phyloP scores from a whole-genome alignment of 2,797 vertebrate species.

The Hippocampus kuda region DNA sequence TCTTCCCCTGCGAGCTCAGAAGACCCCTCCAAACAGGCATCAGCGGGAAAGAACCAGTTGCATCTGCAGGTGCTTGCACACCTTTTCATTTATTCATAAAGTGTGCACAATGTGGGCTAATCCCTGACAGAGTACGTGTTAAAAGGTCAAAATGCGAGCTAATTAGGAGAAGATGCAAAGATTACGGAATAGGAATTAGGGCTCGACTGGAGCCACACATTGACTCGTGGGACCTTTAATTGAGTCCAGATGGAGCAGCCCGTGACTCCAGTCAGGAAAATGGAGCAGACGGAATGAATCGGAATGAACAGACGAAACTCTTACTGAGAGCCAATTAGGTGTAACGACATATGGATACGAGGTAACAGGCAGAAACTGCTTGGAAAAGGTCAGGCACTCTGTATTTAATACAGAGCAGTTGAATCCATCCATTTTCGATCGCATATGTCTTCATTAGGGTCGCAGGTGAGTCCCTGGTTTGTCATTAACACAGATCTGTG shows the following conservation, averaged over 20 bases:
- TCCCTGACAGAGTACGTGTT: constrained; percentile 32
- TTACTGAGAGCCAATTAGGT: background rate
- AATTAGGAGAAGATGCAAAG: constrained; percentile 51
- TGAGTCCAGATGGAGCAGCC: constrained; percentile 36
- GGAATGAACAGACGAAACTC: background rate
- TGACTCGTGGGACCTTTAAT: constrained; percentile 30
- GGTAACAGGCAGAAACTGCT: background rate
- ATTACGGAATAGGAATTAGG: constrained; percentile 49
- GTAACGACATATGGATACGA: background rate
- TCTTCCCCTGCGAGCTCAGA: background rate
- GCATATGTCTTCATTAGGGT: background rate
- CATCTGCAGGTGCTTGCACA: constrained; percentile 25
- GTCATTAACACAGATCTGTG: background rate
- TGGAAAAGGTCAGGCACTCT: background rate
- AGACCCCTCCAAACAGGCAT: background rate
- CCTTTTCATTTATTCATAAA: constrained; percentile 63
- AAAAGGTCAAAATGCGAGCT: constrained; percentile 55
- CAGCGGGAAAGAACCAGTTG: background rate
- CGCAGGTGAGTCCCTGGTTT: background rate
- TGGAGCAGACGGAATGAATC: constrained; percentile 4
- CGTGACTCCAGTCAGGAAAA: constrained; percentile 9
- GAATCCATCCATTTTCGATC: background rate
- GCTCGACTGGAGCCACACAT: constrained; percentile 11
- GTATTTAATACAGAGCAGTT: background rate
- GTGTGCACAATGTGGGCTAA: constrained; percentile 39